Percentiles rank a stretch among this genome's conserved stretches.
phyloP scores from a whole-genome alignment of 2,797 vertebrate genomes.

The Hapalemur alaotrensis region DNA sequence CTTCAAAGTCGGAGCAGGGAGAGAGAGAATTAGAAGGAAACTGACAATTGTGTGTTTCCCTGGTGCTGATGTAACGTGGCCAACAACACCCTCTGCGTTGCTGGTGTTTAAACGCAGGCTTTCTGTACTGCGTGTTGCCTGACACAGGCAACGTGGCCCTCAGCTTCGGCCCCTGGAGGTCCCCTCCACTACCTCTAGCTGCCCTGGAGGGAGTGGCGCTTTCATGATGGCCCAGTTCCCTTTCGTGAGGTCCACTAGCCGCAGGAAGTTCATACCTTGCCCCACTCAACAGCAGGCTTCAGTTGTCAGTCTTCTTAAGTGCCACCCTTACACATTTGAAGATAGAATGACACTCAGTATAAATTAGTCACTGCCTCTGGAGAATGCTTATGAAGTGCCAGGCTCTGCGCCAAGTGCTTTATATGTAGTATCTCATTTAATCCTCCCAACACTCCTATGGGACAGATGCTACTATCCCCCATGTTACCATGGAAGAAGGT shows the following conservation, averaged over 20 bases:
- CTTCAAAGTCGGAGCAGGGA: background rate
- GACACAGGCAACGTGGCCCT: background rate
- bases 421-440: background rate
- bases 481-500: background rate
- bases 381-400: background rate
- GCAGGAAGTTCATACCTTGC: background rate
- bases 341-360: background rate
- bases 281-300: background rate
- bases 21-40: background rate
- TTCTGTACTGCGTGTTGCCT: background rate
- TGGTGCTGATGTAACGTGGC: background rate
- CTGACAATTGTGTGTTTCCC: background rate
- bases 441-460: background rate
- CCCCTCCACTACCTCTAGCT: background rate
- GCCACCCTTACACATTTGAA: background rate
- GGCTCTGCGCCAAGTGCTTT: background rate
- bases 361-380: background rate
- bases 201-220: background rate
- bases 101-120: accelerated
- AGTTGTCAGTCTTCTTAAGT: background rate
- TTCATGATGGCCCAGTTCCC: background rate
- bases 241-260: background rate
- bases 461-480: background rate
- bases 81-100: accelerated
- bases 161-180: accelerated